phyloP scores from a whole-genome alignment of 1,140 invertebrate genomes.

The Magallana gigas region DNA sequence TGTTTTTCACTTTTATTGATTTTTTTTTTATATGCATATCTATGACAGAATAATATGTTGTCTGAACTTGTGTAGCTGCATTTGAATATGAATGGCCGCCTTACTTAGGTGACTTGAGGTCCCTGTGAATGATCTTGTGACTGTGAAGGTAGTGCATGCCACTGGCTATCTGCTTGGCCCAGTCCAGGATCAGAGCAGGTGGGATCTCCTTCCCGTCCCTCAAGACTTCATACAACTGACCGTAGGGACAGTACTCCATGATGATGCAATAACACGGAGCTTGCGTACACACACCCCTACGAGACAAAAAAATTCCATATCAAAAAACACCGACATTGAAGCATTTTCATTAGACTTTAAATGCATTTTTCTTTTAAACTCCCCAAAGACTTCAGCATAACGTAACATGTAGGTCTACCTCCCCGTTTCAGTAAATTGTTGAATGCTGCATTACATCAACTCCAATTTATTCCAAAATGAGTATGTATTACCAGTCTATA shows the following conservation, averaged over 20 bases:
- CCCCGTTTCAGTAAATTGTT: too few relatives aligned
- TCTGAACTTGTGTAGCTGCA: too few relatives aligned
- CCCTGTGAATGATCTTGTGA: constrained; percentile 98
- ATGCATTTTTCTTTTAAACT: too few relatives aligned
- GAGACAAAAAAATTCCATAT: constrained; percentile 49
- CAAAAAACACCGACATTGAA: too few relatives aligned
- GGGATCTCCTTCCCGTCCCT: constrained; percentile 89
- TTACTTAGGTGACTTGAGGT: constrained; percentile 90
- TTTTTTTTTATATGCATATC: neutral
- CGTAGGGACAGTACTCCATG: constrained; percentile 98
- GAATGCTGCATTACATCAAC: too few relatives aligned
- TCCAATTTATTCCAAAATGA: too few relatives aligned
- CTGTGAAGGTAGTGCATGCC: constrained; percentile 98
- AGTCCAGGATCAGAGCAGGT: constrained; percentile 90
- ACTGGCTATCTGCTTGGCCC: constrained; percentile 96
- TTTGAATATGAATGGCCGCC: constrained; percentile 71
- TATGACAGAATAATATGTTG: neutral
- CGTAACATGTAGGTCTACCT: too few relatives aligned
- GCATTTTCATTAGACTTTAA: too few relatives aligned
- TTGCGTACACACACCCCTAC: constrained; percentile 93
- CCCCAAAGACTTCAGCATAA: too few relatives aligned
- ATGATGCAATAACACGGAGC: constrained; percentile 97
- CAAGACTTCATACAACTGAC: constrained; percentile 94
- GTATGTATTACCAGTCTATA: too few relatives aligned
- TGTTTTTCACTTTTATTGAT: neutral